Base-by-base conservation (phyloP, 1,140 invertebrate genomes). In the Sminthurides bifidus region DNA sequence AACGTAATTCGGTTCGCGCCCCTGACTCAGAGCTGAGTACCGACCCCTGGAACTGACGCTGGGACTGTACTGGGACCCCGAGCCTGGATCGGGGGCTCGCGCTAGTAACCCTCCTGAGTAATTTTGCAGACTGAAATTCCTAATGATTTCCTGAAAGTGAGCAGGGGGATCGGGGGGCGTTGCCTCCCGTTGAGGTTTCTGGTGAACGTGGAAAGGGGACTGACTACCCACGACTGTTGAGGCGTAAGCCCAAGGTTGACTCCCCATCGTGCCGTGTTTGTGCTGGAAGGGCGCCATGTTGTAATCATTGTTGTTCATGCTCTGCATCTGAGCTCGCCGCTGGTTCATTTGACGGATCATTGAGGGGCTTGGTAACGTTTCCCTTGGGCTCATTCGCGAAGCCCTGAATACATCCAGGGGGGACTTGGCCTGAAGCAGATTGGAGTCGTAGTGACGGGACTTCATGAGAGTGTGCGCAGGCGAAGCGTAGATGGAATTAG, bases 361-460 rank as follows among this genome's bases (percentile, higher is more conserved):
- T 26, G 46, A 52, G 15, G 41, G 48, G 2, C 41, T 29, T n/a
- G 57, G 30, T 29, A 53, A 45, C n/a, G 23, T 48, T 15, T 57
- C 57, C 14, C 51, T 44, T 19, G 58, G 50, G 17, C 85, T 76
- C 60, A 94, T 77, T 72, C 93, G 33, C 33, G 8, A 8, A 35
- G 33, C 33, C n/a, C 33, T 35, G n/a, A n/a, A n/a, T n/a, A n/a
- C n/a, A n/a, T n/a, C n/a, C n/a, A n/a, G n/a, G n/a, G n/a, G n/a
- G n/a, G n/a, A n/a, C n/a, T n/a, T n/a, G n/a, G n/a, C n/a, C n/a
- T n/a, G n/a, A n/a, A n/a, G n/a, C n/a, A n/a, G n/a, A n/a, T n/a
- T n/a, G n/a, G n/a, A n/a, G n/a, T n/a, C n/a, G n/a, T n/a, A n/a
- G n/a, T n/a, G n/a, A n/a, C n/a, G n/a, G n/a, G n/a, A n/a, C n/a